Conservation (phyloP, 2,797 vertebrate species). For the Oreortyx pictus region DNA sequence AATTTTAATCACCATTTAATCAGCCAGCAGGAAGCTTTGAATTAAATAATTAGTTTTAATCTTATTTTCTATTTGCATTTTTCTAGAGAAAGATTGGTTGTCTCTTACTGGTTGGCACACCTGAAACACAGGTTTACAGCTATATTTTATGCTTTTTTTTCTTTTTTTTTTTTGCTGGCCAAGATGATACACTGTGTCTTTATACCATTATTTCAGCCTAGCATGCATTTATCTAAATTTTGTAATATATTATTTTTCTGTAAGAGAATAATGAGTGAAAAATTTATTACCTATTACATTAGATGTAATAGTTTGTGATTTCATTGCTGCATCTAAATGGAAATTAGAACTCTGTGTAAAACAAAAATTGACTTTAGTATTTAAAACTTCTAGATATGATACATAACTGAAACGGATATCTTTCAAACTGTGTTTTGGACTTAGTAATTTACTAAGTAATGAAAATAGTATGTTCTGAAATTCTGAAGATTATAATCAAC, state of each 20-base stretch:
- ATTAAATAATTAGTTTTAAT: slow-evolving; percentile 58
- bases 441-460: slow-evolving; percentile 1
- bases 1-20: slow-evolving; percentile 60
- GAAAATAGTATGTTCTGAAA: not conserved
- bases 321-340: not conserved
- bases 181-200: not conserved
- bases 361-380: not conserved
- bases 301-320: not conserved
- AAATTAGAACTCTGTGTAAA: not conserved
- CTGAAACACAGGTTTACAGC: not conserved
- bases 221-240: not conserved
- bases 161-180: not conserved
- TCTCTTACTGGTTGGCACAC: not conserved
- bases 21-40: slow-evolving; percentile 39
- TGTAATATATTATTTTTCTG: not conserved
- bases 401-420: not conserved
- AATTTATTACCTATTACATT: not conserved
- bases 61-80: slow-evolving; percentile 42
- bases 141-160: not conserved
- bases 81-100: slow-evolving; percentile 1
- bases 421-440: not conserved
- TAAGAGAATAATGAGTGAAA: slow-evolving; percentile 13
- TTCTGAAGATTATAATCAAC: not conserved
- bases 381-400: slow-evolving; percentile 14
- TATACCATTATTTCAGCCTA: not conserved